Evolutionary conservation across 2,797 vertebrate genomes (phyloP).

Genomic region (Rhadinocentrus ornatus): DNA sequence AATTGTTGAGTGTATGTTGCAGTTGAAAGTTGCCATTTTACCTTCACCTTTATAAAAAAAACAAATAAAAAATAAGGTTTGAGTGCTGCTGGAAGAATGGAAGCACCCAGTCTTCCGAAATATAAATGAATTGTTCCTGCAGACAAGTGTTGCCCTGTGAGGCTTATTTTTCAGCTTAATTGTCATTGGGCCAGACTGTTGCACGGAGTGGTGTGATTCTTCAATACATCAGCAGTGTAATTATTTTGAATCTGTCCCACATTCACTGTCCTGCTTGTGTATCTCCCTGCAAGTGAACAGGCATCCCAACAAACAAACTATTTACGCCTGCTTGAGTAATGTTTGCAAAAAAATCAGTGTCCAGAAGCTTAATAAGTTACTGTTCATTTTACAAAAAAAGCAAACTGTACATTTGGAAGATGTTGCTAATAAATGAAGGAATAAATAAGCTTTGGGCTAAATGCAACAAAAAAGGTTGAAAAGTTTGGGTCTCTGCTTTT

Average conservation of each 20-base stretch:
- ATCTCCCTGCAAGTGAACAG: slow-evolving; percentile 18
- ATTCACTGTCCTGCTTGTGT: slow-evolving; percentile 5
- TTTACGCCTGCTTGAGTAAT: not conserved
- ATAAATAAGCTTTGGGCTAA: not conserved
- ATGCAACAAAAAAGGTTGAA: not conserved
- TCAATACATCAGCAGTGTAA: slow-evolving; percentile 5
- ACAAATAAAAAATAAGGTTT: slow-evolving; percentile 45
- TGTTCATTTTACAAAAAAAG: not conserved
- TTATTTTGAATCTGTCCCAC: slow-evolving; percentile 23
- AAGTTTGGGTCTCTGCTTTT: not conserved
- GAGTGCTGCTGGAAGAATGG: slow-evolving; percentile 8
- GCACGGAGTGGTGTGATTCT: not conserved
- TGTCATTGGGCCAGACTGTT: slow-evolving; percentile 8
- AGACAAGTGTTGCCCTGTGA: not conserved
- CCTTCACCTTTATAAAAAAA: slow-evolving; percentile 27
- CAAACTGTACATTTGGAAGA: not conserved
- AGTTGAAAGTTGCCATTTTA: slow-evolving; percentile 52
- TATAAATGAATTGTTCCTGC: not conserved
- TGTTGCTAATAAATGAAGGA: not conserved
- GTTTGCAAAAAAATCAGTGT: slow-evolving; percentile 1
- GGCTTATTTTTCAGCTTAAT: not conserved
- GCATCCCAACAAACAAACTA: not conserved
- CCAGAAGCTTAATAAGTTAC: not conserved
- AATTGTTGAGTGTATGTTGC: slow-evolving; percentile 22
- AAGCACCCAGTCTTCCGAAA: not conserved